Evolutionary conservation across 2,113 vertebrate species (phyloP).

Genomic region (Heterotilapia buettikoferi): DNA sequence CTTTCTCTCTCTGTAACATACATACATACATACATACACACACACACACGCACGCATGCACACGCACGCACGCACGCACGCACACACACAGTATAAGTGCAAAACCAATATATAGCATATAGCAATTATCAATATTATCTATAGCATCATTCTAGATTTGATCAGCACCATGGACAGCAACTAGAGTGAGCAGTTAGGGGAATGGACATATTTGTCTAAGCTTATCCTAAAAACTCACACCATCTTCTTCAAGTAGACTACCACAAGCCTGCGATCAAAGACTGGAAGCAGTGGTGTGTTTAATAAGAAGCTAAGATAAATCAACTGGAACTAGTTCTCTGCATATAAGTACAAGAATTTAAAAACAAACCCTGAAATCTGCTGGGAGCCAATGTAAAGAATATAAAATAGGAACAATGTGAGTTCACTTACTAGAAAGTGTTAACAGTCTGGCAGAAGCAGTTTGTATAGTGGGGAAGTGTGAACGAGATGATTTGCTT

Average conservation of each 20-base stretch:
- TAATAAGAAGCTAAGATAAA: neutral
- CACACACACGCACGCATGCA: neutral
- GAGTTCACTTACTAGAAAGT: neutral
- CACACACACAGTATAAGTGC: neutral
- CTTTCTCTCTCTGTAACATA: neutral
- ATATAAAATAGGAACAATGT: neutral
- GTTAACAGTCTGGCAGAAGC: neutral
- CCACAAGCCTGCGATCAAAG: neutral
- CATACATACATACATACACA: neutral
- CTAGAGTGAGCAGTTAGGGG: neutral
- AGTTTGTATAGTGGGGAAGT: neutral
- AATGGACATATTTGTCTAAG: neutral
- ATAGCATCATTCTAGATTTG: neutral
- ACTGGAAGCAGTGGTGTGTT: neutral
- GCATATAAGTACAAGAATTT: neutral
- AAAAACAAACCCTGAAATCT: neutral
- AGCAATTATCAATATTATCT: neutral
- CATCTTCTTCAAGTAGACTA: neutral
- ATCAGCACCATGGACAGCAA: neutral
- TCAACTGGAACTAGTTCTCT: neutral
- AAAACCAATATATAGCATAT: neutral
- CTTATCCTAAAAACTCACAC: neutral
- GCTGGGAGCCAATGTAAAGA: rapidly evolving
- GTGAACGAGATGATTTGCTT: neutral
- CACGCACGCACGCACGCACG: neutral